phyloP scores from a whole-genome alignment of 1,140 invertebrate species.

The Papilio polytes region DNA sequence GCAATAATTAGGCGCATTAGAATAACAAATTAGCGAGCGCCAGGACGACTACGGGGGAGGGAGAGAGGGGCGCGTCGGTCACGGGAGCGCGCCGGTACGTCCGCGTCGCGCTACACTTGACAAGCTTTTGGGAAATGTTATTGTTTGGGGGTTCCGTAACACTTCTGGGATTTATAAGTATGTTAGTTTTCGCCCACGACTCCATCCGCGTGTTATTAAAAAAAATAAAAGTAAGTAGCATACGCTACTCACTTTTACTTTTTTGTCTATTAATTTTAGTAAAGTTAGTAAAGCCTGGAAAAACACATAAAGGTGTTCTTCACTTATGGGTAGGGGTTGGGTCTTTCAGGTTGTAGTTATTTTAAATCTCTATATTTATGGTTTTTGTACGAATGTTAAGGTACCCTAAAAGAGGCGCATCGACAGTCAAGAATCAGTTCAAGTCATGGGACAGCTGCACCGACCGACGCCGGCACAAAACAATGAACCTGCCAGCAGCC shows the following conservation, averaged over 20 bases:
- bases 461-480: slow-evolving; percentile 9
- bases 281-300: no score
- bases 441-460: slow-evolving; percentile 32
- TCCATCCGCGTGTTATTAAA: no score
- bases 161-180: background rate
- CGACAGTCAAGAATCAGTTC: slow-evolving; percentile 24
- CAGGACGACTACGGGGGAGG: background rate
- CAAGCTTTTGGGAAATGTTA: slow-evolving; percentile 46
- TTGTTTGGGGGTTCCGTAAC: slow-evolving; percentile 41
- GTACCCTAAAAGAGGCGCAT: slow-evolving; percentile 33
- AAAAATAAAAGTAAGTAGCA: no score
- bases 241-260: no score
- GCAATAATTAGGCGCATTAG: slow-evolving; percentile 25
- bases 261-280: no score
- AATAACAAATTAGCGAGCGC: slow-evolving; percentile 33
- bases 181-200: no score
- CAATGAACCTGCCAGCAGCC: slow-evolving; percentile 31
- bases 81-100: slow-evolving; percentile 56
- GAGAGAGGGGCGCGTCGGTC: slow-evolving; percentile 41
- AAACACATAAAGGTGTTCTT: no score
- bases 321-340: no score
- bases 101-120: slow-evolving; percentile 55
- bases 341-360: background rate
- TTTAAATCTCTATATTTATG: background rate
- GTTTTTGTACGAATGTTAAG: background rate